phyloP scores from a whole-genome alignment of 2,797 vertebrate species.

The Sphenodon punctatus region DNA sequence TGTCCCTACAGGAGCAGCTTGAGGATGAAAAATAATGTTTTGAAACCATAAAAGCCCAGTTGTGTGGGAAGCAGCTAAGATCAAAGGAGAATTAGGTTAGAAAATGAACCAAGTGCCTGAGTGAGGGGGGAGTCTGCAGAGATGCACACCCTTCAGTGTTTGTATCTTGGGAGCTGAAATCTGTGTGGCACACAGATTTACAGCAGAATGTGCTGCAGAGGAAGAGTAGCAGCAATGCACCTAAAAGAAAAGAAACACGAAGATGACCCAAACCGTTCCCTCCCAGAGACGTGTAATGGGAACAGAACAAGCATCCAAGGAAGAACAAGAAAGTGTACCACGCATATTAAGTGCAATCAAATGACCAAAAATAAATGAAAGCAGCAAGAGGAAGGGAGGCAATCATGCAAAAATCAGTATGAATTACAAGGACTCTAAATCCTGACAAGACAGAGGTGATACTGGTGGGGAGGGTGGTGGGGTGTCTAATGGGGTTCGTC shows the following conservation, averaged over 20 bases:
- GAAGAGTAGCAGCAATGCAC: too few relatives aligned
- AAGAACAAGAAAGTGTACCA: not conserved
- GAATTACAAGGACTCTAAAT: not conserved
- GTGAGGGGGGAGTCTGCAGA: not conserved
- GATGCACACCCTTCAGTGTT: not conserved
- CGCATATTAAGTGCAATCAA: not conserved
- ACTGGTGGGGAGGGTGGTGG: too few relatives aligned
- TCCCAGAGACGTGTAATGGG: not conserved
- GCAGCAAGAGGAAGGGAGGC: not conserved
- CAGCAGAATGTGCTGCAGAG: not conserved
- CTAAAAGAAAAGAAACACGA: not conserved
- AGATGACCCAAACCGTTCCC: not conserved
- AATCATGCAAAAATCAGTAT: not conserved
- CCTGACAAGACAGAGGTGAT: too few relatives aligned
- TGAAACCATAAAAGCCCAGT: not conserved
- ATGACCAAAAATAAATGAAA: not conserved
- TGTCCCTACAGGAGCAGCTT: not conserved
- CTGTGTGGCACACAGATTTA: not conserved
- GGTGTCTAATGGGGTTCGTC: too few relatives aligned
- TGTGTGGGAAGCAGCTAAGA: slow-evolving; percentile 28
- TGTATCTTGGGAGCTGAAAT: not conserved
- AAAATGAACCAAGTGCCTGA: not conserved
- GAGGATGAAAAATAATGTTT: not conserved
- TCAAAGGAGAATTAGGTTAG: slow-evolving; percentile 23
- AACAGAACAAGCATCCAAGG: not conserved